These are phyloP conservation scores for Cyprinus carpio DNA, from an alignment of 2,113 vertebrate species.

Conservation along the genomic window DNA sequence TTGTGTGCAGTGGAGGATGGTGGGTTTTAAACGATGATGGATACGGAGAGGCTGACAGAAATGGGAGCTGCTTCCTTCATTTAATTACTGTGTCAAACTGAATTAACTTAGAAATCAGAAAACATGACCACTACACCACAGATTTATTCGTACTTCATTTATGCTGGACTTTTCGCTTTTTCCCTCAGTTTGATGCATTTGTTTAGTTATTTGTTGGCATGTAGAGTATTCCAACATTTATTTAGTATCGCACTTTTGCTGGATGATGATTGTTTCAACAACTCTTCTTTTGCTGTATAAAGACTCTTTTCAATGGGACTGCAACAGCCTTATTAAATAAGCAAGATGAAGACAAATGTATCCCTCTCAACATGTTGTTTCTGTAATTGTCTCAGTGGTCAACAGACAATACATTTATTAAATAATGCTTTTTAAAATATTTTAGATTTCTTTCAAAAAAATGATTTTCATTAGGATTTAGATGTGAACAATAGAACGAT, in stretches of 20 bases:
- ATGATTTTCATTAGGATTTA: neutral
- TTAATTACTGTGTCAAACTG: slow-evolving; percentile 88
- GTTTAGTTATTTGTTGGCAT: slow-evolving; percentile 26
- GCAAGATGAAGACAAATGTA: neutral
- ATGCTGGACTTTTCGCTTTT: slow-evolving; percentile 21
- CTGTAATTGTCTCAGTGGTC: slow-evolving; percentile 4
- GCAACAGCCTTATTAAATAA: slow-evolving; percentile 17
- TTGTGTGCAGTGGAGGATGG: slow-evolving; percentile 80
- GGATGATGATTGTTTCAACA: slow-evolving; percentile 27
- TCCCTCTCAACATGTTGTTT: neutral
- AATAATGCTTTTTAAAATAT: neutral
- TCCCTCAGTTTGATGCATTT: slow-evolving; percentile 32
- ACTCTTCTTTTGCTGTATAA: slow-evolving; percentile 27
- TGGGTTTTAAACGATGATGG: slow-evolving; percentile 87
- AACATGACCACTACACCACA: slow-evolving; percentile 55
- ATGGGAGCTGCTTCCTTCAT: slow-evolving; percentile 86
- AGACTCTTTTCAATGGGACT: slow-evolving; percentile 27
- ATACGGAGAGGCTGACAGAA: slow-evolving; percentile 85
- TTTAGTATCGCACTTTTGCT: slow-evolving; percentile 22
- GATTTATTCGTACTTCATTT: slow-evolving; percentile 24
- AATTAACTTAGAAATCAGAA: slow-evolving; percentile 84
- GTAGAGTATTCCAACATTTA: slow-evolving; percentile 40
- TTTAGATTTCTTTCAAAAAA: neutral
- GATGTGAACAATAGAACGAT: too few relatives aligned
- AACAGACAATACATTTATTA: neutral